Evolutionary conservation across 2,888 invertebrate genomes (phyloP), one percentile per base, ranked within the genome.

Genomic region (Leptopilina drosophilae): DNA sequence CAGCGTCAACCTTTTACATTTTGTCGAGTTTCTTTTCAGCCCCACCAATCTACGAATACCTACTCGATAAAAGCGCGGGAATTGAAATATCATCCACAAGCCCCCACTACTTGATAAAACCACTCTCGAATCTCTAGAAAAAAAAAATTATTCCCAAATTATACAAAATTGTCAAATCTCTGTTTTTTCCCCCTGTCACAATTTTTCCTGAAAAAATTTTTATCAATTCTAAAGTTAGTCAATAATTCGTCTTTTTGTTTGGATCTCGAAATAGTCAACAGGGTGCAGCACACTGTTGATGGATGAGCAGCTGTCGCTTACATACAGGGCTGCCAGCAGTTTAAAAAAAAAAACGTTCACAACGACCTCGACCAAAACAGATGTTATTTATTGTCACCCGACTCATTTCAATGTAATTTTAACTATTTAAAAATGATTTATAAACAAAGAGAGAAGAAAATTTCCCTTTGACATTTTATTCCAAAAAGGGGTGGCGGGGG

Each of bases 11-110:
- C 88, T 90, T 91, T 90, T 92, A 91, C 91, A 88, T 91, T 93
- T 93, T 92, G 92, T 92, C 92, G 92, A 92, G 92, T 92, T 93
- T 93, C 93, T 93, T 93, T 93, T 92, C 90, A 89, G 1, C 91
- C 88, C 88, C 88, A 89, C 84, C 82, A 81, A 81, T 86, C 82
- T 83, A 79, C 83, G 85, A 82, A 86, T 87, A 87, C 86, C 87
- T 80, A 86, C 82, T 81, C 73, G 66, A 33, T 46, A 77, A 84
- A 88, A 88, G 84, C 84, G 90, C 90, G 90, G 90, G 90, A 90
- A 88, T 90, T 85, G 8, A 1, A 33, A 11, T 33, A 40, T 56
- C 15, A 14, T 20, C 20, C 20, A 1, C 20, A 20, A 20, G 20
- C 20, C 20, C 20, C n/a, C n/a, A n/a, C n/a, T n/a, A n/a, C n/a